phyloP scores from a whole-genome alignment of 2,113 vertebrate genomes.

The Ammodytes dubius region DNA sequence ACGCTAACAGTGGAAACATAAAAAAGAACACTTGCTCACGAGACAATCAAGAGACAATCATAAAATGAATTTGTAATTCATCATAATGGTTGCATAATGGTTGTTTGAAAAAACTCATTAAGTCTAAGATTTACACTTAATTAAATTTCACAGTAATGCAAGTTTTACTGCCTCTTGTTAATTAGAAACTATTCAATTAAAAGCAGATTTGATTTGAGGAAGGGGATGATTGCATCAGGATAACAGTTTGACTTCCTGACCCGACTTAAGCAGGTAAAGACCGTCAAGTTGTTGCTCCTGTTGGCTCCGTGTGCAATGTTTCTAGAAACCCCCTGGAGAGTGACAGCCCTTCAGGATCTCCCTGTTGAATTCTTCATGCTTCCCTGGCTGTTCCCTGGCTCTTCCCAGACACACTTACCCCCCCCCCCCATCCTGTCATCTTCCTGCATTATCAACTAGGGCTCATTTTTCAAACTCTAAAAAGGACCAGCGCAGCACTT shows the following conservation, averaged over 20 bases:
- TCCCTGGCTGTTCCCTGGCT: slow-evolving; percentile 1
- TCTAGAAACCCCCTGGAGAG: slow-evolving; percentile 13
- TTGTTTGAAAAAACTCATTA: slow-evolving; percentile 68
- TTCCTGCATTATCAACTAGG: slow-evolving; percentile 19
- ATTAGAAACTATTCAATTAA: slow-evolving; percentile 74
- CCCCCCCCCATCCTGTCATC: slow-evolving; percentile 29
- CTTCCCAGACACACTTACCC: slow-evolving; percentile 22
- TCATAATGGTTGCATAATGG: slow-evolving; percentile 59
- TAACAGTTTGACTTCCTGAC: slow-evolving; percentile 57
- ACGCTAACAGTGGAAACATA: slow-evolving; percentile 33
- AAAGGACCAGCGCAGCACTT: slow-evolving; percentile 24
- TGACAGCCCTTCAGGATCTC: slow-evolving; percentile 13
- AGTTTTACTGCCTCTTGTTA: slow-evolving; percentile 76
- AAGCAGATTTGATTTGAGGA: slow-evolving; percentile 72
- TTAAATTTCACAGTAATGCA: slow-evolving; percentile 77
- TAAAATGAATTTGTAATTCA: slow-evolving; percentile 68
- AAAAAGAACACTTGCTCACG: slow-evolving; percentile 16
- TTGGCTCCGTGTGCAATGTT: slow-evolving; percentile 4
- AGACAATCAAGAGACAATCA: slow-evolving; percentile 44
- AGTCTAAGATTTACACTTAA: slow-evolving; percentile 72
- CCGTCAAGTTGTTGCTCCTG: slow-evolving; percentile 4
- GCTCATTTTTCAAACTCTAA: slow-evolving; percentile 45
- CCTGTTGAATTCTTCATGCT: slow-evolving; percentile 30
- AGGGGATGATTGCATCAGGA: slow-evolving; percentile 63
- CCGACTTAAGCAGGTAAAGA: slow-evolving; percentile 36